Conservation (phyloP, 1,140 invertebrate genomes). For the Octopus bimaculoides region DNA sequence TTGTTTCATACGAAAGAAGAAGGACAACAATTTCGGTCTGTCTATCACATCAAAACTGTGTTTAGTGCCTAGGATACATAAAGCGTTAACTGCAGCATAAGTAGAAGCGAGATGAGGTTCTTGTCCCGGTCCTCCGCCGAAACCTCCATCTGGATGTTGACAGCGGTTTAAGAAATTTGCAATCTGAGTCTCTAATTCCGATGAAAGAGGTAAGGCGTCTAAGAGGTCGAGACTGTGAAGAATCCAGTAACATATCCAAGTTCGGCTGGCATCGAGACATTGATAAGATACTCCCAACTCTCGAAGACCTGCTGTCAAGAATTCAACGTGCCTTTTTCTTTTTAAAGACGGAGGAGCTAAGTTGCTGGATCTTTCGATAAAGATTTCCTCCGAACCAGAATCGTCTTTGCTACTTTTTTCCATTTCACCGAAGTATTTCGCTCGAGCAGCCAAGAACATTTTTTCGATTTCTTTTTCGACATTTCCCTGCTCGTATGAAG, state of each 20-base stretch:
- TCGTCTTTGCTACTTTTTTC: background rate
- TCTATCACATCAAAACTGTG: constrained; percentile 86
- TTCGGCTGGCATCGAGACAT: constrained; percentile 87
- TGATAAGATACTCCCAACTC: constrained; percentile 69
- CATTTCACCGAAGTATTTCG: background rate
- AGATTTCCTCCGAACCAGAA: background rate
- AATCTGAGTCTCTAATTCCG: constrained; percentile 61
- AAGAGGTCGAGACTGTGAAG: constrained; percentile 84
- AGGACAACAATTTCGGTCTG: constrained; percentile 60
- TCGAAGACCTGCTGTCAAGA: constrained; percentile 70
- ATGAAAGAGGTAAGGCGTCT: constrained; percentile 64
- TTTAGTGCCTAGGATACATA: constrained; percentile 83
- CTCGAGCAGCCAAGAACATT: background rate
- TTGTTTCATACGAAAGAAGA: background rate
- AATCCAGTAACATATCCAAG: constrained; percentile 96
- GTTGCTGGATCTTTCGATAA: background rate
- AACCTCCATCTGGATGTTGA: constrained; percentile 80
- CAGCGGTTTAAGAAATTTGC: constrained; percentile 66
- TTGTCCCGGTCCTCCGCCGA: constrained; percentile 91
- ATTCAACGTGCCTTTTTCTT: constrained; percentile 48
- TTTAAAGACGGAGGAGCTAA: constrained; percentile 20
- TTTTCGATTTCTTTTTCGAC: background rate
- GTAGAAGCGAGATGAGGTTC: constrained; percentile 90
- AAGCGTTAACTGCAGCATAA: constrained; percentile 92
- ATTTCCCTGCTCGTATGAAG: background rate